Conservation (phyloP, 2,888 invertebrate species). For the Melinaea menophilus region DNA sequence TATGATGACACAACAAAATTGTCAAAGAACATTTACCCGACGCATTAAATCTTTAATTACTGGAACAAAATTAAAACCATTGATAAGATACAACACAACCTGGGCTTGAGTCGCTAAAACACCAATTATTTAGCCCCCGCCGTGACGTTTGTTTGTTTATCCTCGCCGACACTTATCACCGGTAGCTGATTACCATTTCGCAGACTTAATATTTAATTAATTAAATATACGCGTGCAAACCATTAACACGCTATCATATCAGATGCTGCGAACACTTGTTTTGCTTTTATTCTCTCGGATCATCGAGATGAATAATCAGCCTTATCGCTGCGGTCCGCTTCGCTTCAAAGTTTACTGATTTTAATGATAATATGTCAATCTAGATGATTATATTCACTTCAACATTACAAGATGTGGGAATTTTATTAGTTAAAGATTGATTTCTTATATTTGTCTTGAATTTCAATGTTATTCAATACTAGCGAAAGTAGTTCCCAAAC, state of each 20-base stretch:
- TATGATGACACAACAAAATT: not conserved
- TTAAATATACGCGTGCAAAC: slow-evolving; percentile 50
- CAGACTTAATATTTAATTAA: slow-evolving; percentile 53
- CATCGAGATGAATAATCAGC: slow-evolving; percentile 28
- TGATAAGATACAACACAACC: not conserved
- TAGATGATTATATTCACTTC: too few relatives aligned
- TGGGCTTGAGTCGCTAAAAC: slow-evolving; percentile 7
- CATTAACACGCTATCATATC: slow-evolving; percentile 53
- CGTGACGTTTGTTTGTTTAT: slow-evolving; percentile 6
- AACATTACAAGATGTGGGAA: too few relatives aligned
- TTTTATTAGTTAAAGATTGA: too few relatives aligned
- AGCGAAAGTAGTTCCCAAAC: not conserved
- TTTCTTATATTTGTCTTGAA: too few relatives aligned
- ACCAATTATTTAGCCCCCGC: slow-evolving; percentile 5
- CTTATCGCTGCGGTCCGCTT: slow-evolving; percentile 19
- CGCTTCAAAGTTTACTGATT: too few relatives aligned
- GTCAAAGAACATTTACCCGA: not conserved
- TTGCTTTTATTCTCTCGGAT: slow-evolving; percentile 28
- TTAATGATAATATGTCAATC: too few relatives aligned
- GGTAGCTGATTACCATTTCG: slow-evolving; percentile 43
- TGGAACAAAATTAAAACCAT: slow-evolving; percentile 6
- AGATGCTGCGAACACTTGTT: slow-evolving; percentile 36
- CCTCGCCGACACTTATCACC: slow-evolving; percentile 28
- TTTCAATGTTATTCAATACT: not conserved
- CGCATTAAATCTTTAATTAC: slow-evolving; percentile 4